Conservation (phyloP, 2,797 vertebrate genomes). For the Mormyrops boulengeri region DNA sequence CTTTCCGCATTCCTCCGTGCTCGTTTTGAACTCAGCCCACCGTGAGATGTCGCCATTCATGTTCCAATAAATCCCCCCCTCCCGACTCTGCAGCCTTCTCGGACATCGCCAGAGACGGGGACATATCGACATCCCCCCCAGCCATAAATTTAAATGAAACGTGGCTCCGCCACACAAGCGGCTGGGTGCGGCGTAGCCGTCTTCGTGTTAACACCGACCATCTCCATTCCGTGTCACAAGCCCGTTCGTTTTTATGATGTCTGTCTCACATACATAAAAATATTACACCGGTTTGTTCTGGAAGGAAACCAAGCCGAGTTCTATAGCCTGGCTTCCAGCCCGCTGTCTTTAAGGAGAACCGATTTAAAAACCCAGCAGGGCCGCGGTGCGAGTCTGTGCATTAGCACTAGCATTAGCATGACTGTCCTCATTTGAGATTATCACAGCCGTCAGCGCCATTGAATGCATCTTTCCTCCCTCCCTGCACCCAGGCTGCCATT, state of each 20-base stretch:
- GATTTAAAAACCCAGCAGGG: not conserved
- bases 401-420: not conserved
- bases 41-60: slow-evolving; percentile 51
- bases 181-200: slow-evolving; percentile 64
- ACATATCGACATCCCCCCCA: slow-evolving; percentile 62
- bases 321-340: not conserved
- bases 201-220: slow-evolving; percentile 61
- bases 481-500: not conserved
- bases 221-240: slow-evolving; percentile 61
- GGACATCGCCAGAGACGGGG: slow-evolving; percentile 59
- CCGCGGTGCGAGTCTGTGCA: not conserved
- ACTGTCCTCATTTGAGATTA: not conserved
- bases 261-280: slow-evolving; percentile 47
- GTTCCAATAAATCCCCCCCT: slow-evolving; percentile 56
- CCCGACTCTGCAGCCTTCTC: slow-evolving; percentile 64
- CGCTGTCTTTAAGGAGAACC: not conserved
- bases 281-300: slow-evolving; percentile 55
- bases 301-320: slow-evolving; percentile 45
- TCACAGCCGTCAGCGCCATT: not conserved
- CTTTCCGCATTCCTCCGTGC: slow-evolving; percentile 45
- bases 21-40: slow-evolving; percentile 45
- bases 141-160: slow-evolving; percentile 72
- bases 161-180: slow-evolving; percentile 62
- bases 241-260: slow-evolving; percentile 53
- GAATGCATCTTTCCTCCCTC: not conserved